Evolutionary conservation across 2,113 vertebrate genomes (phyloP).

Genomic region (Odontophorus gujanensis): DNA sequence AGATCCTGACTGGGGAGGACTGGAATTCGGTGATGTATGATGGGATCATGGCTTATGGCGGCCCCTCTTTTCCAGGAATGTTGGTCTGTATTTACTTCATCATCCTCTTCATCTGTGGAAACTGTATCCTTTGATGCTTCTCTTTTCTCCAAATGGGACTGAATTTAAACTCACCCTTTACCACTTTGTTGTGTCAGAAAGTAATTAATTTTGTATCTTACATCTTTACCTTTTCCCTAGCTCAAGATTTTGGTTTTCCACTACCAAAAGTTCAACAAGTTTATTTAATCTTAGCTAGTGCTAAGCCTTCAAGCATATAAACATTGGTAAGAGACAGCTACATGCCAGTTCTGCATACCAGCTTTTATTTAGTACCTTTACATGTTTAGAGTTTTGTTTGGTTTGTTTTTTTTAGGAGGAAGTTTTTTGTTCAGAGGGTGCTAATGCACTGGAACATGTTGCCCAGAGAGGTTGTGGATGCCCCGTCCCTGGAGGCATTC

Average conservation of each 20-base stretch:
- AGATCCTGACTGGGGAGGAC: constrained; percentile 99
- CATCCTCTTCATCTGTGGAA: constrained; percentile 99
- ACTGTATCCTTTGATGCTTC: constrained; percentile 92
- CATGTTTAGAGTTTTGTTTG: not conserved
- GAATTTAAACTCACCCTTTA: not conserved
- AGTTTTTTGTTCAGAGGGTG: no score
- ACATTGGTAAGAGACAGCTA: not conserved
- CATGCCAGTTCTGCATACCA: not conserved
- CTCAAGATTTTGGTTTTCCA: not conserved
- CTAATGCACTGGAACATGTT: no score
- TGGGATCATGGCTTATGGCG: constrained; percentile 98
- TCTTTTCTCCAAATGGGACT: constrained; percentile 31
- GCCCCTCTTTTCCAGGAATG: constrained; percentile 99
- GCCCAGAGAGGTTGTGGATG: no score
- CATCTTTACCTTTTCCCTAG: not conserved
- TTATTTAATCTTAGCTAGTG: constrained; percentile 13
- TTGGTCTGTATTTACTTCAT: constrained; percentile 99
- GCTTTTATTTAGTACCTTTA: constrained; percentile 4
- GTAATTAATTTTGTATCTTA: not conserved
- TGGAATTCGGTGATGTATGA: constrained; percentile 99
- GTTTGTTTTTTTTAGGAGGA: no score
- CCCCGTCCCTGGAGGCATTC: no score
- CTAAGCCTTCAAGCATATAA: not conserved
- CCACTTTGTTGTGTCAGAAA: not conserved
- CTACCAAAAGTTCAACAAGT: not conserved